Evolutionary conservation across 92 coral and sea anemone species (phyloP).

Genomic region (Porites evermanni): DNA sequence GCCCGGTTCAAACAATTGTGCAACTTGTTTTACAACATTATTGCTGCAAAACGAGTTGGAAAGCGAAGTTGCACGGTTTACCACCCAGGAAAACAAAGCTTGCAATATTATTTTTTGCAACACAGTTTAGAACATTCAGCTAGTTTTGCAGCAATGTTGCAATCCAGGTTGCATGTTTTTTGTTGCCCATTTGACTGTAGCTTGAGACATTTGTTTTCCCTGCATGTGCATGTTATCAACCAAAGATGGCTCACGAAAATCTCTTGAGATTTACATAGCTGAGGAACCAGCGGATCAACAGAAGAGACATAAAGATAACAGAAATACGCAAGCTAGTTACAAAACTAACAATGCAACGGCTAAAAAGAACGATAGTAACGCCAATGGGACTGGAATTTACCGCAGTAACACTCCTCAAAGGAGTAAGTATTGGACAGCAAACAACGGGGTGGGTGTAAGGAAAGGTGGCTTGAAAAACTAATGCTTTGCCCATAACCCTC

Average conservation of each 20-base stretch:
- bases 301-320: conserved; percentile 13
- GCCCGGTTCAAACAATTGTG: no score
- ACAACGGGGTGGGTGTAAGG: neutral
- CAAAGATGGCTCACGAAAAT: conserved; percentile 40
- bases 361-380: neutral
- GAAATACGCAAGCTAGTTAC: neutral
- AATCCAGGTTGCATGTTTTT: no score
- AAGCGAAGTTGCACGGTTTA: no score
- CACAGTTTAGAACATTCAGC: no score
- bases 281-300: conserved; percentile 39
- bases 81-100: no score
- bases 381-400: conserved; percentile 16
- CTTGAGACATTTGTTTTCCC: conserved; percentile 11
- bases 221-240: conserved; percentile 45
- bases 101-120: no score
- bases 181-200: no score
- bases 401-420: neutral
- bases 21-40: no score
- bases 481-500: no score
- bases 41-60: no score
- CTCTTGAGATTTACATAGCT: conserved; percentile 44
- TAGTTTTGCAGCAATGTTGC: no score
- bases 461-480: no score
- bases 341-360: neutral
- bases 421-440: conserved; percentile 4